Conservation (phyloP, 2,113 vertebrate species). For the Sylvia atricapilla region DNA sequence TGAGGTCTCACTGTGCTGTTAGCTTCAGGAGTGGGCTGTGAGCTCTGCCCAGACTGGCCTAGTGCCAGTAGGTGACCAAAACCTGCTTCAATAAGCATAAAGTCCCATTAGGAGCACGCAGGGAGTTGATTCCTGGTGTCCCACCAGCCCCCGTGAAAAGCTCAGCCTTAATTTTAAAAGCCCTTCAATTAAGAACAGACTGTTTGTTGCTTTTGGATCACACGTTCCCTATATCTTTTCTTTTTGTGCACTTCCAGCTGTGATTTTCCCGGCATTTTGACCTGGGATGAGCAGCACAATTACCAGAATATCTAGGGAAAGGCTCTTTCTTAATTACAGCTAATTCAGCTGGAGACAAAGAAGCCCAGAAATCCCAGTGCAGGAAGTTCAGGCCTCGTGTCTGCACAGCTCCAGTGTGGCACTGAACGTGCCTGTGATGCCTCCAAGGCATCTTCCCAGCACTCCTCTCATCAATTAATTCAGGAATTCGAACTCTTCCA, state of each 20-base stretch:
- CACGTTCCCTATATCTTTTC: accelerated
- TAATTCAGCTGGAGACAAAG: not conserved
- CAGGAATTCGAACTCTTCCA: not conserved
- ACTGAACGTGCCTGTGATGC: accelerated
- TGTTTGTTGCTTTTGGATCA: not conserved
- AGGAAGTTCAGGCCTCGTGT: not conserved
- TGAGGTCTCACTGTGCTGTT: not conserved
- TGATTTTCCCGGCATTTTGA: not conserved
- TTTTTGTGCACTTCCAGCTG: not conserved
- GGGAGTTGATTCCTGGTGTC: not conserved
- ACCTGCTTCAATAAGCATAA: not conserved
- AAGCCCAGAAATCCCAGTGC: not conserved
- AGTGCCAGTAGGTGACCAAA: not conserved
- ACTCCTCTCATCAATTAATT: not conserved
- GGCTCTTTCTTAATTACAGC: not conserved
- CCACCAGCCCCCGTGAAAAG: not conserved
- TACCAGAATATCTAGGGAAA: not conserved
- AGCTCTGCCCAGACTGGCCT: not conserved
- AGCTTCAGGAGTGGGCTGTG: not conserved
- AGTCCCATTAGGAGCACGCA: not conserved
- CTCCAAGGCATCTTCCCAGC: not conserved
- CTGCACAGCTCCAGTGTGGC: not conserved
- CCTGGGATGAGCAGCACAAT: not conserved
- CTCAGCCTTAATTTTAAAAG: not conserved
- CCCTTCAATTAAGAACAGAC: not conserved